Percentiles rank a stretch among this genome's conserved stretches.
Evolutionary conservation across 2,797 vertebrate genomes (phyloP).

Genomic region (Diceros bicornis): DNA sequence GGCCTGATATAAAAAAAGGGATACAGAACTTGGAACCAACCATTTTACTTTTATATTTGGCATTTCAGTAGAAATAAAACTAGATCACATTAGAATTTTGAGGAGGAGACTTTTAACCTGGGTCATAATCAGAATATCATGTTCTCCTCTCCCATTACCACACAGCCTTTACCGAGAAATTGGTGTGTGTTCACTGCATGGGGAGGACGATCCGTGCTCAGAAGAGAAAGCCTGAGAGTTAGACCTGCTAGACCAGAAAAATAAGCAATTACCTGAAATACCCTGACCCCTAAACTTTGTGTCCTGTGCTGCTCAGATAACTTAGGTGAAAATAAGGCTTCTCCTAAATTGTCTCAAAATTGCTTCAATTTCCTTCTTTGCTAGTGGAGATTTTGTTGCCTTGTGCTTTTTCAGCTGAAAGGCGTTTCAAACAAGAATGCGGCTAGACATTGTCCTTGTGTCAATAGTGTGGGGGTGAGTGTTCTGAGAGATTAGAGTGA

Average conservation of each 20-base stretch:
- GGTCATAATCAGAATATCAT: conserved; percentile 39
- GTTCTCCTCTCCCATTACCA: background rate
- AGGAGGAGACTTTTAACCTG: conserved; percentile 33
- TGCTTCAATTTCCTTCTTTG: conserved; percentile 65
- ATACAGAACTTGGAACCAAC: conserved; percentile 42
- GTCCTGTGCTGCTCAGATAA: conserved; percentile 21
- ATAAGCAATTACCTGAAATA: conserved; percentile 72
- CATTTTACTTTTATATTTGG: conserved; percentile 54
- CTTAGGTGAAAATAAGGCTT: conserved; percentile 32
- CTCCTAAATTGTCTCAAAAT: conserved; percentile 70
- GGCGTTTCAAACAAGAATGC: background rate
- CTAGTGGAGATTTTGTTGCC: conserved; percentile 30
- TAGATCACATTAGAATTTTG: conserved; percentile 50
- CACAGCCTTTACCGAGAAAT: conserved; percentile 5
- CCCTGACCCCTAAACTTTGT: conserved; percentile 55
- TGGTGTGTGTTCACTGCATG: background rate
- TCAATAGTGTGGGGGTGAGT: background rate
- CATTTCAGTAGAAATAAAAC: conserved; percentile 48
- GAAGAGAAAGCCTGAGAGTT: background rate
- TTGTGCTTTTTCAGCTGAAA: conserved; percentile 51
- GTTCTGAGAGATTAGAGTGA: conserved; percentile 5
- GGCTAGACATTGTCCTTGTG: background rate
- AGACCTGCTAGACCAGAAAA: conserved; percentile 61
- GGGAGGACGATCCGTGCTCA: background rate
- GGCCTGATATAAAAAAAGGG: conserved; percentile 48